A percentile compares a stretch with the other conserved stretches of the same genome.
Conservation (phyloP, 2,888 invertebrate species). For the Rhyacophila evoluta region DNA sequence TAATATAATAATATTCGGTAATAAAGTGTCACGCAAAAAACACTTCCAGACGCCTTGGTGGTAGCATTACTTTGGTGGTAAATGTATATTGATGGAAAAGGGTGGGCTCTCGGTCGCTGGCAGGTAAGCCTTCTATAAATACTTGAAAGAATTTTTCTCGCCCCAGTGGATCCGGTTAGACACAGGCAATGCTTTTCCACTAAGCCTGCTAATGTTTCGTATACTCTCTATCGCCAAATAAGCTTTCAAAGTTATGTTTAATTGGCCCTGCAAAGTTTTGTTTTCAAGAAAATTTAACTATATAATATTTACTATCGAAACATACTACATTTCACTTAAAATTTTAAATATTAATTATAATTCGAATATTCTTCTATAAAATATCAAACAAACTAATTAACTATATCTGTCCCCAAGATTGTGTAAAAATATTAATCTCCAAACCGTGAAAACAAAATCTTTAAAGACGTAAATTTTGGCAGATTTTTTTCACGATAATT, state of each 20-base stretch:
- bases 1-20: not conserved
- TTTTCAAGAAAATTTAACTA: no score
- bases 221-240: not conserved
- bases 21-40: not conserved
- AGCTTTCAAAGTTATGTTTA: not conserved
- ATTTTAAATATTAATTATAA: no score
- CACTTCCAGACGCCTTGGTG: not conserved
- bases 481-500: no score
- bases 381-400: no score
- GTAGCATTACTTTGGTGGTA: not conserved
- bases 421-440: no score
- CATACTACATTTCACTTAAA: no score
- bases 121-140: conserved; percentile 22
- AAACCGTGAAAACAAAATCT: no score
- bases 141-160: conserved; percentile 22
- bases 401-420: no score
- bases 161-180: conserved; percentile 14
- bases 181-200: conserved; percentile 19
- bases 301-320: no score
- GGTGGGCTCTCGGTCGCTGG: not conserved
- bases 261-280: not conserved
- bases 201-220: not conserved
- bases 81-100: conserved; percentile 19
- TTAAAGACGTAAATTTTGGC: no score
- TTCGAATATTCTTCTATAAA: no score